These are phyloP conservation scores for Dynastes maya DNA, from an alignment of 2,888 invertebrate species.

Conservation along the genomic window DNA sequence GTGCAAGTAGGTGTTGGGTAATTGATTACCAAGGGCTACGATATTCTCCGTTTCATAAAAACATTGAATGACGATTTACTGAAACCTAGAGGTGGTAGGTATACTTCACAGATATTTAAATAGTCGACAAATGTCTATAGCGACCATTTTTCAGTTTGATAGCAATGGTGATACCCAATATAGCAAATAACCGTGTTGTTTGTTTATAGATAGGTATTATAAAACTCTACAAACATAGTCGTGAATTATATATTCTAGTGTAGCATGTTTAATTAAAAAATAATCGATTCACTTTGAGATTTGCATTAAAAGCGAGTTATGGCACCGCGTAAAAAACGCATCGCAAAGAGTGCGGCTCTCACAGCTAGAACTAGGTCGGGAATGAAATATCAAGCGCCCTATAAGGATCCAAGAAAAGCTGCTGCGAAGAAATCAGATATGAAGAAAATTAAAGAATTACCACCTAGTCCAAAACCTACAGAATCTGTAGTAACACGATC, in stretches of 20 bases:
- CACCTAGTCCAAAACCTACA: slow-evolving; percentile 3
- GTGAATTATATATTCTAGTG: not conserved
- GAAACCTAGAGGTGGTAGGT: no score
- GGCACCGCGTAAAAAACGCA: slow-evolving; percentile 56
- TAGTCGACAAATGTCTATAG: no score
- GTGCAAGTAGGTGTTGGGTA: no score
- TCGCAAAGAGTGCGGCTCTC: slow-evolving; percentile 47
- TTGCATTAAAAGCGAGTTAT: slow-evolving; percentile 19
- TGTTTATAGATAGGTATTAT: no score
- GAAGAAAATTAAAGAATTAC: slow-evolving; percentile 18
- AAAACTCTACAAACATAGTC: no score
- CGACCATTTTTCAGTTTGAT: no score
- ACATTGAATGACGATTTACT: no score
- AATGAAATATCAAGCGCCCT: slow-evolving; percentile 41
- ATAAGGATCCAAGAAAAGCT: slow-evolving; percentile 2
- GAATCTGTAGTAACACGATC: slow-evolving; percentile 47
- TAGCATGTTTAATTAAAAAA: not conserved
- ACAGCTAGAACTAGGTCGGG: slow-evolving; percentile 50
- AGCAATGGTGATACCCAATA: no score
- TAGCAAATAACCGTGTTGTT: no score
- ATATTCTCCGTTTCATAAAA: no score
- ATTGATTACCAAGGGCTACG: no score
- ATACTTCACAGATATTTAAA: no score
- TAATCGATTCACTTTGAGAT: not conserved
- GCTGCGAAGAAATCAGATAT: slow-evolving; percentile 28